These are phyloP conservation scores for Naso thynnoides DNA, from an alignment of 2,797 vertebrate species.

Conservation along the genomic window DNA sequence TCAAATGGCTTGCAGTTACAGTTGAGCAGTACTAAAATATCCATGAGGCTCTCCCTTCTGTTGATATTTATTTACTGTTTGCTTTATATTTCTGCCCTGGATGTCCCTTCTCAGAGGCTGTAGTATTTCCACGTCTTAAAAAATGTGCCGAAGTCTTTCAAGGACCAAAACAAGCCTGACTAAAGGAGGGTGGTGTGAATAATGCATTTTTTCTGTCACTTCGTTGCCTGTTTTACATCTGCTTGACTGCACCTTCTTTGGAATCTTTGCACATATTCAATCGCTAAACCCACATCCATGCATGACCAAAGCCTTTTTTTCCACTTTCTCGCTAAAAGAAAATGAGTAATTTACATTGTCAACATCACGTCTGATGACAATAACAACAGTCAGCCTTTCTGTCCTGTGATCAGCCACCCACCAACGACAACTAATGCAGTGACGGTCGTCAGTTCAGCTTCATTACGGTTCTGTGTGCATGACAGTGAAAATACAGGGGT, in stretches of 20 bases:
- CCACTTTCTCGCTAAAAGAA: slow-evolving; percentile 28
- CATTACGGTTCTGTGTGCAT: slow-evolving; percentile 90
- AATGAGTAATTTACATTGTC: slow-evolving; percentile 40
- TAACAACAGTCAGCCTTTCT: slow-evolving; percentile 42
- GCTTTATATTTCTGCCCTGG: slow-evolving; percentile 16
- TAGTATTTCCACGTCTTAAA: slow-evolving; percentile 29
- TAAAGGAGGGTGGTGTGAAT: slow-evolving; percentile 61
- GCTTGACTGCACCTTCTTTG: slow-evolving; percentile 59
- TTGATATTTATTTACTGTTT: slow-evolving; percentile 49
- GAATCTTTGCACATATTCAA: slow-evolving; percentile 47
- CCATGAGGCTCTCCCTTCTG: slow-evolving; percentile 23
- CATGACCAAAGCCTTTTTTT: slow-evolving; percentile 59
- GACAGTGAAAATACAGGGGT: slow-evolving; percentile 82
- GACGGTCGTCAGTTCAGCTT: slow-evolving; percentile 41
- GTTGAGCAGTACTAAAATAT: slow-evolving; percentile 49
- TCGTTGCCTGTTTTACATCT: slow-evolving; percentile 49
- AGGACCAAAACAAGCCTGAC: slow-evolving; percentile 39
- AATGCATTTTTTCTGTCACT: slow-evolving; percentile 60
- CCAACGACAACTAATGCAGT: slow-evolving; percentile 36
- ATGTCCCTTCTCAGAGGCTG: slow-evolving; percentile 13
- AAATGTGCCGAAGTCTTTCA: slow-evolving; percentile 31
- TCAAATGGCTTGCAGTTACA: slow-evolving; percentile 48
- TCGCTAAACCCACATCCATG: slow-evolving; percentile 34
- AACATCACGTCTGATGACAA: slow-evolving; percentile 35
- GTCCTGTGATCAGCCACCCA: slow-evolving; percentile 53